A percentile compares a stretch with the other conserved stretches of the same genome.
Conservation (phyloP, 2,113 vertebrate species). For the Neotoma lepida region DNA sequence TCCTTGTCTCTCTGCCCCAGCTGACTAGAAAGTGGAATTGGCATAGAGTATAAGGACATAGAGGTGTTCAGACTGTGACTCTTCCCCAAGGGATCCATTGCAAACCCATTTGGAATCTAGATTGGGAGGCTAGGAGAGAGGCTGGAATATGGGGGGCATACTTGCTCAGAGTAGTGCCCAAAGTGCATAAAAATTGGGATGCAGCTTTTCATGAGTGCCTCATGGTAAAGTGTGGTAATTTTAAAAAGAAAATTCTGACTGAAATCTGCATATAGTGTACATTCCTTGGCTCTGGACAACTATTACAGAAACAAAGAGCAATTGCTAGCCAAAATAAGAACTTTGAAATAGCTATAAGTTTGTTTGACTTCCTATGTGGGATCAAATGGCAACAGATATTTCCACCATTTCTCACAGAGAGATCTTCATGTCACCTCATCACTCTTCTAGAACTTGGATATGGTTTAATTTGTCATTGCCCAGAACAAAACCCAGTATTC, state of each 20-base stretch:
- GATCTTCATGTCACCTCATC: background rate
- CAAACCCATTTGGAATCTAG: background rate
- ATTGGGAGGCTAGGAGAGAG: background rate
- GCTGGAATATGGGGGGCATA: background rate
- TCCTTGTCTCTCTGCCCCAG: background rate
- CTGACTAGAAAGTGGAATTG: background rate
- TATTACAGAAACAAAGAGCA: background rate
- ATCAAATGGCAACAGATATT: constrained; percentile 17
- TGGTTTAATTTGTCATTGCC: constrained; percentile 32
- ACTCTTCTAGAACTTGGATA: background rate
- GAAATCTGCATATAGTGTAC: background rate
- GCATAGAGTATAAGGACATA: background rate
- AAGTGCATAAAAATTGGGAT: background rate
- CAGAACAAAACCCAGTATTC: constrained; percentile 37
- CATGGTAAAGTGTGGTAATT: background rate
- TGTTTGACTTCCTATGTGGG: background rate
- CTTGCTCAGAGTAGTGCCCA: background rate
- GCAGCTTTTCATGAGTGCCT: background rate
- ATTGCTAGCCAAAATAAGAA: constrained; percentile 13
- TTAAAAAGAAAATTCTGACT: background rate
- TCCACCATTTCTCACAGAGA: background rate
- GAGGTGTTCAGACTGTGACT: background rate
- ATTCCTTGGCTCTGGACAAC: background rate
- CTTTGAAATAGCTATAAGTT: background rate
- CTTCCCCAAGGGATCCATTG: background rate